Evolutionary conservation across 1,140 invertebrate genomes (phyloP).

Genomic region (Cyclargus thomasi): DNA sequence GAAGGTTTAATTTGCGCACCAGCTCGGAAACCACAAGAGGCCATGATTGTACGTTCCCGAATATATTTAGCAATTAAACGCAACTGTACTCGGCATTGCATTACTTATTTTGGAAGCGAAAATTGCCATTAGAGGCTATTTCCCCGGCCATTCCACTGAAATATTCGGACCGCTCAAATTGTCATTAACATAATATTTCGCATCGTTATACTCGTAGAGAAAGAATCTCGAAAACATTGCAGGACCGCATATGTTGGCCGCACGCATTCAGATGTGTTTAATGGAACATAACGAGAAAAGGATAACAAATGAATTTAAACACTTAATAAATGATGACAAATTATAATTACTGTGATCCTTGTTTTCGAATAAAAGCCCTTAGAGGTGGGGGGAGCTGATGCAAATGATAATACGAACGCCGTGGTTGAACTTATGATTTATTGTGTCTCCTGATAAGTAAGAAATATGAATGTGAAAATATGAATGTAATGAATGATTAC

Average conservation of each 20-base stretch:
- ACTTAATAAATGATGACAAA: too few species aligned
- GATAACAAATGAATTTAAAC: neutral
- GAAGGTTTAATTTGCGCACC: slow-evolving; percentile 4
- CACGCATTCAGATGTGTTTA: neutral
- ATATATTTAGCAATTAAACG: slow-evolving; percentile 11
- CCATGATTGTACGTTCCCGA: neutral
- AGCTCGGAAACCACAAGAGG: neutral
- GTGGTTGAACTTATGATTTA: too few species aligned
- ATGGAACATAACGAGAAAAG: neutral
- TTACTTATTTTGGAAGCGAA: slow-evolving; percentile 7
- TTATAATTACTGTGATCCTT: too few species aligned
- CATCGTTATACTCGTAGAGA: neutral
- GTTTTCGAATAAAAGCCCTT: too few species aligned
- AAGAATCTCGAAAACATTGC: slow-evolving; percentile 3
- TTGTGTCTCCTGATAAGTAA: too few species aligned
- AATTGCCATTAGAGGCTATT: slow-evolving; percentile 1
- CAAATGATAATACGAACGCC: too few species aligned
- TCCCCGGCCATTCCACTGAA: neutral
- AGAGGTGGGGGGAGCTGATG: too few species aligned
- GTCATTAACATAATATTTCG: slow-evolving; percentile 10
- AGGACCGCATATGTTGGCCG: neutral
- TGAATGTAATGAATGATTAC: too few species aligned
- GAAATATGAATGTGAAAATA: too few species aligned
- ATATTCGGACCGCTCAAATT: slow-evolving; percentile 6
- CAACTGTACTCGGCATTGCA: slow-evolving; percentile 1